Conservation (phyloP, 2,113 vertebrate species). For the Euleptes europaea region DNA sequence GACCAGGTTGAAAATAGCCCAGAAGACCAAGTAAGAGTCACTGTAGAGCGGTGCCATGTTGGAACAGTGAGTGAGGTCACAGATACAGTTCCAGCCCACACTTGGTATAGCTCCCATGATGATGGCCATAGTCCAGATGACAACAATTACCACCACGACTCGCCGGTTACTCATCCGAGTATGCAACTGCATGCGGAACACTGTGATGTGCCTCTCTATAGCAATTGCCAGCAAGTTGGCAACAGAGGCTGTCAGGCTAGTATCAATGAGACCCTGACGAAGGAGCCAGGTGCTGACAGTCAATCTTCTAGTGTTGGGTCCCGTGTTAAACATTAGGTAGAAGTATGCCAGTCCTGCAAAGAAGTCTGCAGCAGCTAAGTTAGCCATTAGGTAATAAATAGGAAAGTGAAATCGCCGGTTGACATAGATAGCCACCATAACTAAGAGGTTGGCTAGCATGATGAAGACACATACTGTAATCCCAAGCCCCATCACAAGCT, state of each 20-base stretch:
- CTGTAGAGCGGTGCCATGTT: slow-evolving; percentile 99
- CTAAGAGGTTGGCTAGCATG: slow-evolving; percentile 97
- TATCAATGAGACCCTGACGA: slow-evolving; percentile 97
- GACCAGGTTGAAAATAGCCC: slow-evolving; percentile 97
- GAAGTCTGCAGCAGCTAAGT: slow-evolving; percentile 97
- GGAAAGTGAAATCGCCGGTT: slow-evolving; percentile 98
- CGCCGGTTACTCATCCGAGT: slow-evolving; percentile 97
- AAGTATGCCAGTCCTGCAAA: slow-evolving; percentile 99
- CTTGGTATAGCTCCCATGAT: slow-evolving; percentile 97
- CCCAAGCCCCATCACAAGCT: slow-evolving; percentile 97
- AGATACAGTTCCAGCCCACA: slow-evolving; percentile 99
- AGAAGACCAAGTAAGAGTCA: slow-evolving; percentile 97
- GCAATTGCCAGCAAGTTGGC: slow-evolving; percentile 96
- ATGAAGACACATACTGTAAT: slow-evolving; percentile 99
- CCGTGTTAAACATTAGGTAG: slow-evolving; percentile 99
- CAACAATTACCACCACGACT: slow-evolving; percentile 95
- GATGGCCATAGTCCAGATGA: slow-evolving; percentile 99
- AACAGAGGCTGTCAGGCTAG: slow-evolving; percentile 95
- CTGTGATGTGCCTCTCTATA: slow-evolving; percentile 97
- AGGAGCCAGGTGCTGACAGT: slow-evolving; percentile 97
- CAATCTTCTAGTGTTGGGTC: slow-evolving; percentile 93
- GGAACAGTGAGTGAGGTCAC: slow-evolving; percentile 88
- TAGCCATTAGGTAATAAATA: slow-evolving; percentile 99
- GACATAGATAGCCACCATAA: slow-evolving; percentile 98
- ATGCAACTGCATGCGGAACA: slow-evolving; percentile 98